Evolutionary conservation across 1,140 invertebrate species (phyloP).

Genomic region (Temnothorax curvispinosus): DNA sequence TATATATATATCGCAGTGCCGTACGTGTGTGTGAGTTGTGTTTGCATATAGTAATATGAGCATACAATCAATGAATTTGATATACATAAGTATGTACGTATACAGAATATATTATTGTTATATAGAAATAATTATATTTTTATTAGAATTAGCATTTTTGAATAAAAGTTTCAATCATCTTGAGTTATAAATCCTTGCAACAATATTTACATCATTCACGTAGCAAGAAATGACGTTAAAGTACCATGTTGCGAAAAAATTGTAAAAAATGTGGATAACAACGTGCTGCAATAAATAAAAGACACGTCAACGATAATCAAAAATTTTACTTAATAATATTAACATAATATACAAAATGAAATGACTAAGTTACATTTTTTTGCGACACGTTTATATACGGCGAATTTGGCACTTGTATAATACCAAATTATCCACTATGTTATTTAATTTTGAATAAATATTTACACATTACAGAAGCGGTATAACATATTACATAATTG

Average conservation of each 20-base stretch:
- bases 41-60: conserved; percentile 61
- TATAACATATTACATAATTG: conserved; percentile 62
- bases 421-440: conserved; percentile 62
- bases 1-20: conserved; percentile 28
- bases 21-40: conserved; percentile 6
- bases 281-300: background rate
- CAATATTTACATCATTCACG: background rate
- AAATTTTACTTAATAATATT: conserved; percentile 52
- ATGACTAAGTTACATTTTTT: conserved; percentile 52
- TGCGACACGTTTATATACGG: conserved; percentile 1
- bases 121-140: conserved; percentile 69
- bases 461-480: conserved; percentile 70
- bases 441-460: conserved; percentile 68
- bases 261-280: background rate
- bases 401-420: conserved; percentile 45
- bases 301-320: conserved; percentile 17
- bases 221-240: background rate
- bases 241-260: background rate
- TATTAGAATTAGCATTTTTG: conserved; percentile 41
- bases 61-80: conserved; percentile 11
- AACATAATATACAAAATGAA: conserved; percentile 74
- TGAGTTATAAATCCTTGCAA: conserved; percentile 7
- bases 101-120: conserved; percentile 59
- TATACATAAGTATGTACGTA: conserved; percentile 44
- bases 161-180: conserved; percentile 41